These are phyloP conservation scores for Ciconia nigra DNA, from an alignment of 2,797 vertebrate species.

Conservation along the genomic window DNA sequence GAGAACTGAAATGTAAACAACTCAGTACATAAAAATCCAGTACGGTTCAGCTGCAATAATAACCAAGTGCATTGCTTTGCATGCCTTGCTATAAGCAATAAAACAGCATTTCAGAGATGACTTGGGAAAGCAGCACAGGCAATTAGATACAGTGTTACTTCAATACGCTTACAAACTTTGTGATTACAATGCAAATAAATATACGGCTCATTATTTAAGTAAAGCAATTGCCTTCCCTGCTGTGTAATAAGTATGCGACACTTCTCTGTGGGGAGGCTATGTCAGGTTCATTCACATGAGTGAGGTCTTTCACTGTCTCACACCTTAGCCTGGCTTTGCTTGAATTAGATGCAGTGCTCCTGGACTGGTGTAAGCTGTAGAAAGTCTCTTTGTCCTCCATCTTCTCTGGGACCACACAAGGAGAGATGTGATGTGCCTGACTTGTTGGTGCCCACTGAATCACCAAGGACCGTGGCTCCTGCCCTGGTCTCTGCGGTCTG, in stretches of 20 bases:
- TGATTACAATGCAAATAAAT: conserved; percentile 11
- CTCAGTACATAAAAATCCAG: not conserved
- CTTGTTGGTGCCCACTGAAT: not conserved
- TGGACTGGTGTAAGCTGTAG: not conserved
- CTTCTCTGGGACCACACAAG: not conserved
- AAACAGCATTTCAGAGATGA: not conserved
- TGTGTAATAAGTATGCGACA: not conserved
- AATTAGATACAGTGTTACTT: not conserved
- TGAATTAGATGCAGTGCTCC: not conserved
- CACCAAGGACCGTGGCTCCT: not conserved
- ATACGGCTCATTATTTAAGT: not conserved
- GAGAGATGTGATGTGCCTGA: not conserved
- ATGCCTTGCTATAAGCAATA: not conserved
- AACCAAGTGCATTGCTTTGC: not conserved
- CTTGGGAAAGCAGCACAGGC: not conserved
- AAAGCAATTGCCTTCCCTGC: not conserved
- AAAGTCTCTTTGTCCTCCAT: not conserved
- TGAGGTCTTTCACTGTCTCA: not conserved
- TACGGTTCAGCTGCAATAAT: not conserved
- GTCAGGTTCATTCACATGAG: not conserved
- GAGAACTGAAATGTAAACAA: not conserved
- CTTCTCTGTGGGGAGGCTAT: not conserved
- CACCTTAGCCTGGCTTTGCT: not conserved
- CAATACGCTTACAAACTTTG: not conserved
- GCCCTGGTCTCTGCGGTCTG: not conserved